Evolutionary conservation across 2,888 invertebrate species (phyloP).

Genomic region (Limnephilus marmoratus): DNA sequence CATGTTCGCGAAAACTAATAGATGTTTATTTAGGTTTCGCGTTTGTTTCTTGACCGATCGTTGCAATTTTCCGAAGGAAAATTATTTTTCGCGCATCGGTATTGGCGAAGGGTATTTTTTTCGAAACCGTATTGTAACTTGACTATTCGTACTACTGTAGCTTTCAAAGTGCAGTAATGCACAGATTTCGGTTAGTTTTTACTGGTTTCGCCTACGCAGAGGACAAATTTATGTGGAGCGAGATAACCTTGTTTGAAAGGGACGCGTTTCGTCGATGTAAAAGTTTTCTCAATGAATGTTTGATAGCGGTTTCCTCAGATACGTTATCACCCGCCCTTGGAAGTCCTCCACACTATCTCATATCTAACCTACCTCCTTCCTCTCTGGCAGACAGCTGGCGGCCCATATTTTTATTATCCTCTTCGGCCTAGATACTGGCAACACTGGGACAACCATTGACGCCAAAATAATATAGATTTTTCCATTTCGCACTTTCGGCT

Average conservation of each 20-base stretch:
- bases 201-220: conserved; percentile 27
- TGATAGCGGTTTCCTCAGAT: conserved; percentile 54
- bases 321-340: conserved; percentile 50
- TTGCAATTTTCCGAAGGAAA: conserved; percentile 18
- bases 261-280: conserved; percentile 18
- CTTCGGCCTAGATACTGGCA: not conserved
- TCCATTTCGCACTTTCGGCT: not conserved
- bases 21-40: not conserved
- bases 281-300: conserved; percentile 31
- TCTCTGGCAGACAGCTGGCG: not conserved
- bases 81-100: not conserved
- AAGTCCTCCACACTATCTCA: conserved; percentile 20
- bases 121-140: not conserved
- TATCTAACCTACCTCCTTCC: not conserved
- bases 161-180: not conserved
- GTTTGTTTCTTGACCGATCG: conserved; percentile 37
- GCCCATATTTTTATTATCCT: not conserved
- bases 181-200: not conserved
- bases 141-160: not conserved
- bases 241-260: conserved; percentile 23
- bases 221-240: not conserved
- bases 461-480: not conserved
- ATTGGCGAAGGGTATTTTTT: not conserved
- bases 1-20: not conserved
- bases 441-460: not conserved